Evolutionary conservation across 1,140 invertebrate species (phyloP).

Genomic region (Vollenhovia emeryi): DNA sequence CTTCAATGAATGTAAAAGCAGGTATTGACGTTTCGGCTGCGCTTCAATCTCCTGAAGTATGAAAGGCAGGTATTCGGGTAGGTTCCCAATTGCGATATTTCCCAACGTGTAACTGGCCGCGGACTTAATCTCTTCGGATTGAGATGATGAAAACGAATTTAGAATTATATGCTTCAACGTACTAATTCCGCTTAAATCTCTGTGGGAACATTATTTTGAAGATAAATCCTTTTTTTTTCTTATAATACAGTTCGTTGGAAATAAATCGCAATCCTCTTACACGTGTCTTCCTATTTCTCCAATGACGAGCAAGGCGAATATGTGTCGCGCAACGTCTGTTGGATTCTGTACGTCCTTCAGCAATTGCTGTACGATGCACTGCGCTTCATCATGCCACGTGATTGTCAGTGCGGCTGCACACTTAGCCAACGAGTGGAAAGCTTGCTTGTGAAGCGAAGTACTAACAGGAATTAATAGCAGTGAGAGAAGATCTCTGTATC

Average conservation of each 20-base stretch:
- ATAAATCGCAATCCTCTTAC: slow-evolving; percentile 86
- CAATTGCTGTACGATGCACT: slow-evolving; percentile 94
- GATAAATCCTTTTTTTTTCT: neutral
- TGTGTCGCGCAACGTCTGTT: slow-evolving; percentile 91
- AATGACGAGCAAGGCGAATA: slow-evolving; percentile 97
- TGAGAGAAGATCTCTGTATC: slow-evolving; percentile 92
- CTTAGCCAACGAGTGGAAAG: slow-evolving; percentile 96
- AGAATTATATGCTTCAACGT: slow-evolving; percentile 91
- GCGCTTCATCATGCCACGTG: slow-evolving; percentile 90
- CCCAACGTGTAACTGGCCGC: slow-evolving; percentile 98
- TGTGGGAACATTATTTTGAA: slow-evolving; percentile 82
- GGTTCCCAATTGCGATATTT: slow-evolving; percentile 97
- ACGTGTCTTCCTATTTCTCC: slow-evolving; percentile 98
- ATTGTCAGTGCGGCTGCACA: slow-evolving; percentile 97
- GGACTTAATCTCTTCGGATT: slow-evolving; percentile 96
- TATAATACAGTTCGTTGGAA: neutral
- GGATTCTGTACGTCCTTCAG: slow-evolving; percentile 92
- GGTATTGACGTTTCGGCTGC: slow-evolving; percentile 97
- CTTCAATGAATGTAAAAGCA: slow-evolving; percentile 98
- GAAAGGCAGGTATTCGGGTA: slow-evolving; percentile 97
- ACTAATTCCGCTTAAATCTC: slow-evolving; percentile 93
- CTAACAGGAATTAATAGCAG: slow-evolving; percentile 89
- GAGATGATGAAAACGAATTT: slow-evolving; percentile 90
- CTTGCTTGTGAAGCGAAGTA: slow-evolving; percentile 88
- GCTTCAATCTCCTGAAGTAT: slow-evolving; percentile 97